Evolutionary conservation across 1,140 invertebrate species (phyloP).

Genomic region (Hyposmocoma kahamanoa): DNA sequence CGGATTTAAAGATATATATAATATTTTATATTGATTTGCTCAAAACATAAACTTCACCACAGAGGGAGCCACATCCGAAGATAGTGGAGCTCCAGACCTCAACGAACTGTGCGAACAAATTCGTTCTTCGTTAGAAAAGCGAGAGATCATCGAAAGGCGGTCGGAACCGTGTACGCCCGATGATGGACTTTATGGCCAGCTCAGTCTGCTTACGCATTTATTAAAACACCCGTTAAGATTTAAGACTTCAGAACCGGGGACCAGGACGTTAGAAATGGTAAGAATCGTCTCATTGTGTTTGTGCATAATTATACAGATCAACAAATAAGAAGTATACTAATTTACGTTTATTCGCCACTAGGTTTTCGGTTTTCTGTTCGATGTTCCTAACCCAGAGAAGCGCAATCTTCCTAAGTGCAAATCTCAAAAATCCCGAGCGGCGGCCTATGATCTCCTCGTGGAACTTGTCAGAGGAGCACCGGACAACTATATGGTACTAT

Average conservation of each 20-base stretch:
- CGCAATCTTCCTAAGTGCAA: conserved; percentile 95
- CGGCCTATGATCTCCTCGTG: conserved; percentile 92
- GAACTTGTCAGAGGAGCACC: conserved; percentile 89
- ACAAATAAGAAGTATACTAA: not conserved
- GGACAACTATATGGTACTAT: conserved; percentile 90
- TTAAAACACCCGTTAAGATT: conserved; percentile 92
- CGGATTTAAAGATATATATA: too few species aligned
- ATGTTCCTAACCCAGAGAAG: conserved; percentile 87
- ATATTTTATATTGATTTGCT: too few species aligned
- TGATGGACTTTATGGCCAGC: conserved; percentile 91
- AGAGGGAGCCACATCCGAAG: conserved; percentile 67
- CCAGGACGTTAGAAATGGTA: conserved; percentile 81
- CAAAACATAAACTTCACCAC: too few species aligned
- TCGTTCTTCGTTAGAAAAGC: conserved; percentile 81
- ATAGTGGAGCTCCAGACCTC: conserved; percentile 61
- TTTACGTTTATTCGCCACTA: conserved; percentile 35
- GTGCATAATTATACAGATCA: not conserved
- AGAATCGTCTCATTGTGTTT: not conserved
- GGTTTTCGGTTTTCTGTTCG: conserved; percentile 92
- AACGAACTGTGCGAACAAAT: conserved; percentile 84
- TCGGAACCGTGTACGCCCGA: conserved; percentile 87
- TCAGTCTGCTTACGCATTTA: conserved; percentile 89
- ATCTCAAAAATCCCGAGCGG: conserved; percentile 88
- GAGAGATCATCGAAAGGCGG: conserved; percentile 88
- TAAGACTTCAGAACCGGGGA: conserved; percentile 86